These are phyloP conservation scores for Sapayoa aenigma DNA, from an alignment of 2,113 vertebrate species.

Conservation along the genomic window DNA sequence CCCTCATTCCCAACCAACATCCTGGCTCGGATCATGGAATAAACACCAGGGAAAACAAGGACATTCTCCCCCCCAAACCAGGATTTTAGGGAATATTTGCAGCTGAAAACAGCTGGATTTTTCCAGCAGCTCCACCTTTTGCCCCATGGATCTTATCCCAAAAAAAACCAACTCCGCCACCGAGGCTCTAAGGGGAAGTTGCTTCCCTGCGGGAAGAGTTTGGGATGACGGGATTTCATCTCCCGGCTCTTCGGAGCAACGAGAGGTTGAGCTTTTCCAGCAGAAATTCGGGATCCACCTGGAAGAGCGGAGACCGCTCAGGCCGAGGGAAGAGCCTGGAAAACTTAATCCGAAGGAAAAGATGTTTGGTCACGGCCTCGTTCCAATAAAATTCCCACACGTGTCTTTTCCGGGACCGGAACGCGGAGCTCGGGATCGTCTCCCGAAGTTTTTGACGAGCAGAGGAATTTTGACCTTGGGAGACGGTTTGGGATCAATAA, in stretches of 20 bases:
- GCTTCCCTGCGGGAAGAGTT: background rate
- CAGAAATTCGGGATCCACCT: background rate
- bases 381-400: background rate
- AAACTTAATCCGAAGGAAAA: background rate
- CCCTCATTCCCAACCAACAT: background rate
- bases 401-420: background rate
- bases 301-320: background rate
- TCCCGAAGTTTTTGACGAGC: background rate
- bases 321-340: background rate
- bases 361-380: background rate
- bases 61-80: background rate
- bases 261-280: background rate
- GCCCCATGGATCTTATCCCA: background rate
- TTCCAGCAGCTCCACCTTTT: background rate
- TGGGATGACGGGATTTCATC: background rate
- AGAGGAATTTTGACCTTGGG: background rate
- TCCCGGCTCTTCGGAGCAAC: background rate
- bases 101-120: background rate
- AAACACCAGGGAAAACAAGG: background rate
- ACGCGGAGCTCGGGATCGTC: background rate
- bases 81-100: background rate
- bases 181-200: background rate
- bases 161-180: background rate
- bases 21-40: background rate
- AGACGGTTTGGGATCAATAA: background rate